Evolutionary conservation across 1,140 invertebrate genomes (phyloP), one percentile per base, ranked within the genome.

Genomic region (Daktulosphaira vitifoliae): DNA sequence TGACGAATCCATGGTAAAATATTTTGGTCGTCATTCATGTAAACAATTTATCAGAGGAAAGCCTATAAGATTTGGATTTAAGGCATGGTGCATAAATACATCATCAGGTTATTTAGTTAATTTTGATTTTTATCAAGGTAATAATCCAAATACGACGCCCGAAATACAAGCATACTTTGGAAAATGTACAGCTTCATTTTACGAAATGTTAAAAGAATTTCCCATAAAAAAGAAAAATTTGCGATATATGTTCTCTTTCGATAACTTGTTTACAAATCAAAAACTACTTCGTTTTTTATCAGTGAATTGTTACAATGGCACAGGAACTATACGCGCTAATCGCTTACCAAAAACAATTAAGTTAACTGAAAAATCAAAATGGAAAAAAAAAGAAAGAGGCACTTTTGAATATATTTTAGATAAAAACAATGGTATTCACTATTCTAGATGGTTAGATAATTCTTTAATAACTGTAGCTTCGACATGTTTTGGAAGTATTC

Each of bases 241-340:
- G 18, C 22, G 20, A 44, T 59, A 80, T 62, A 37, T 1, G 18
- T 54, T 53, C 46, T 67, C 51, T 76, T 69, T 70, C 33, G 68
- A 67, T 44, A 69, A 76, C 71, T 69, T 74, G 70, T 51, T 74
- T 67, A 49, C 73, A 65, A 65, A 18, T 25, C 16, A 42, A 23
- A 46, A 59, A 18, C 42, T 44, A 8, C 38, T 59, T 26, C 20
- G 11, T 39, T 16, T 22, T 23, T 29, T 59, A 16, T 20, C 22
- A 39, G 38, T 23, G 22, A n/a, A 22, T 25, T n/a, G 54, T 13
- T 25, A 44, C 20, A 22, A 22, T 16, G 44, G 6, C 5, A 48
- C 44, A 6, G 44, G 44, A n/a, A 48, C 44, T 6, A 22, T 48
- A 15, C 4, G 44, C 4, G 44, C 5, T 4, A 48, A 48, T 15